These are phyloP conservation scores for Drosophila pseudotakahashii DNA, from an alignment of 2,888 invertebrate species.

Conservation along the genomic window DNA sequence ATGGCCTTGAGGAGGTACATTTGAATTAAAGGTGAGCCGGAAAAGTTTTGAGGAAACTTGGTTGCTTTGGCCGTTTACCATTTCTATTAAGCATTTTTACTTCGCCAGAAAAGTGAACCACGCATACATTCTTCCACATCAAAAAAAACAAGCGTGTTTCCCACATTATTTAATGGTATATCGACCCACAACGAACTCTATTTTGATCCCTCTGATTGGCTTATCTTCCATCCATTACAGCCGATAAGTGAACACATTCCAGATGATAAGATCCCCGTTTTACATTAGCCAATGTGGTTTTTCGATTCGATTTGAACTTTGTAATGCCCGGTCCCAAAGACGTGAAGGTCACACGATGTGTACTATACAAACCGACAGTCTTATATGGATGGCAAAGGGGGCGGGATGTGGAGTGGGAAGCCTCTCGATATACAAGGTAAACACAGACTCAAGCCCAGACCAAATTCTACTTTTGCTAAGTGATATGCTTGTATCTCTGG, in stretches of 20 bases:
- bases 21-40: constrained; percentile 1
- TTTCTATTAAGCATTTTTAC: too few species aligned
- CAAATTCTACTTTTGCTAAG: constrained; percentile 69
- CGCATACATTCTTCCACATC: not conserved
- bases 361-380: not conserved
- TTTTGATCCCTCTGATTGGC: constrained; percentile 15
- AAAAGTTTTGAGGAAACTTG: not conserved
- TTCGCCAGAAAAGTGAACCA: too few species aligned
- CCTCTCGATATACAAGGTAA: constrained; percentile 46
- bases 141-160: not conserved
- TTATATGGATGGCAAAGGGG: not conserved
- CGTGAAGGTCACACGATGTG: constrained; percentile 41
- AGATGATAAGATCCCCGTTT: constrained; percentile 32
- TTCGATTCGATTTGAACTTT: constrained; percentile 42
- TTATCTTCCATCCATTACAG: constrained; percentile 36
- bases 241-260: constrained; percentile 28
- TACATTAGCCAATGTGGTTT: constrained; percentile 9
- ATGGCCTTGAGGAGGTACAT: constrained; percentile 5
- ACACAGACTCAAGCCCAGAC: constrained; percentile 41
- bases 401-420: constrained; percentile 18
- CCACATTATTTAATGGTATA: not conserved
- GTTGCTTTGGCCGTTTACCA: too few species aligned
- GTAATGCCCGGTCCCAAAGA: constrained; percentile 23
- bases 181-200: constrained; percentile 4
- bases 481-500: constrained; percentile 73